phyloP scores from a whole-genome alignment of 2,113 vertebrate genomes.

The Nothobranchius furzeri region DNA sequence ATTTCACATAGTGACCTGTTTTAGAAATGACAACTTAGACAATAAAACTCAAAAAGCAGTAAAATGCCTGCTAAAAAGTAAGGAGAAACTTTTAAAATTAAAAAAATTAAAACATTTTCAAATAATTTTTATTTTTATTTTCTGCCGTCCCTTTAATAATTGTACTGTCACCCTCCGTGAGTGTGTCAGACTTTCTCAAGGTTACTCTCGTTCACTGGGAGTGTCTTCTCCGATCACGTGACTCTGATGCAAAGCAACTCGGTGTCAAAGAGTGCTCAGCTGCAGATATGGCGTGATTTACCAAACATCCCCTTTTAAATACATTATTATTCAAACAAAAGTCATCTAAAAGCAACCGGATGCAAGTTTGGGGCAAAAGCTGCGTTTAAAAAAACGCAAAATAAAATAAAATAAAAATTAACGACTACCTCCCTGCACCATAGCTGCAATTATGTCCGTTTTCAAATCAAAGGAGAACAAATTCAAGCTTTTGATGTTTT shows the following conservation, averaged over 20 bases:
- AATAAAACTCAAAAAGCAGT: too few species aligned
- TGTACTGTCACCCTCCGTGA: neutral
- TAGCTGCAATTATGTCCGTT: neutral
- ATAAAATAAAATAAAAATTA: neutral
- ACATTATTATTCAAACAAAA: neutral
- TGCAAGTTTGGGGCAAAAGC: neutral
- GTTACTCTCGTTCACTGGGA: slow-evolving; percentile 74
- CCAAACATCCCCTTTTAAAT: neutral
- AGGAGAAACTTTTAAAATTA: too few species aligned
- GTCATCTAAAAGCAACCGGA: too few species aligned
- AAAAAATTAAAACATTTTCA: too few species aligned
- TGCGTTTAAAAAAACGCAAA: neutral
- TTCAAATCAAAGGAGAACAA: neutral
- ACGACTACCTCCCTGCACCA: neutral
- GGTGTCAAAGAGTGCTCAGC: slow-evolving; percentile 50
- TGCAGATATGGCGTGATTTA: slow-evolving; percentile 49
- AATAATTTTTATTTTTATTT: neutral
- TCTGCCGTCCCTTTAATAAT: neutral
- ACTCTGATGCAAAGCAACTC: slow-evolving; percentile 57
- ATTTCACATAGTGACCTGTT: too few species aligned
- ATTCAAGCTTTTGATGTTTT: neutral
- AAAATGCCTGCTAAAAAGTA: too few species aligned
- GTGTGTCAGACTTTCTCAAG: slow-evolving; percentile 59
- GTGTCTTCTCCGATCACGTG: slow-evolving; percentile 61
- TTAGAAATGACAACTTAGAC: too few species aligned